Percentiles rank a stretch among this genome's conserved stretches.
These are phyloP conservation scores for Raja brachyura DNA, from an alignment of 2,113 vertebrate species.

Conservation along the genomic window DNA sequence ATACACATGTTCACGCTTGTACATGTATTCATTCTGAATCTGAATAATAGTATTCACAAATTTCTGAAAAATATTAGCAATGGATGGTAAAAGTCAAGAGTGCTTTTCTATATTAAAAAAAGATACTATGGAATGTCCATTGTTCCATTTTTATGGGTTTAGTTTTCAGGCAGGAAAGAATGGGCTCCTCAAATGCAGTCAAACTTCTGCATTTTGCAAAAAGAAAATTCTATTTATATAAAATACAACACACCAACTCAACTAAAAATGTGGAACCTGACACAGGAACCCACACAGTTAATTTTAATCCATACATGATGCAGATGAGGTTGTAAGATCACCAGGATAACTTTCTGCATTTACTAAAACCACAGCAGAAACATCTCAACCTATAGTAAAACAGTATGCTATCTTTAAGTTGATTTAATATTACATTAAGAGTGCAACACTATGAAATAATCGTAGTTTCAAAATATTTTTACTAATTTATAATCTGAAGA, in stretches of 20 bases:
- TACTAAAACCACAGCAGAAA: neutral
- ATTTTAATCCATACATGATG: neutral
- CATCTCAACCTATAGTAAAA: neutral
- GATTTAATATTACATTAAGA: neutral
- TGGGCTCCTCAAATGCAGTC: neutral
- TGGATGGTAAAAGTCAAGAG: neutral
- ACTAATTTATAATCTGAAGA: too few species aligned
- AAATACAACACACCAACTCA: neutral
- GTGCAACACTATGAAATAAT: neutral
- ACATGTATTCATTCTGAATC: neutral
- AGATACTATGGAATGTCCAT: too few species aligned
- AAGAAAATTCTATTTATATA: neutral
- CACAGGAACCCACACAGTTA: neutral
- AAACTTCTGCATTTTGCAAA: neutral
- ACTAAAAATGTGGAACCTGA: neutral
- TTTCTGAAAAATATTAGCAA: neutral
- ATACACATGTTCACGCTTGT: too few species aligned
- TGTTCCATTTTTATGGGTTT: neutral
- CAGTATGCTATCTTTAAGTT: neutral
- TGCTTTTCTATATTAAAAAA: neutral
- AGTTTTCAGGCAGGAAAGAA: neutral
- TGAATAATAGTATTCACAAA: neutral
- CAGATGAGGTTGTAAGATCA: neutral
- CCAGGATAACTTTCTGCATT: neutral
- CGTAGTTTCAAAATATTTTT: neutral